Conservation (phyloP, 2,797 vertebrate genomes). For the Peromyscus eremicus region DNA sequence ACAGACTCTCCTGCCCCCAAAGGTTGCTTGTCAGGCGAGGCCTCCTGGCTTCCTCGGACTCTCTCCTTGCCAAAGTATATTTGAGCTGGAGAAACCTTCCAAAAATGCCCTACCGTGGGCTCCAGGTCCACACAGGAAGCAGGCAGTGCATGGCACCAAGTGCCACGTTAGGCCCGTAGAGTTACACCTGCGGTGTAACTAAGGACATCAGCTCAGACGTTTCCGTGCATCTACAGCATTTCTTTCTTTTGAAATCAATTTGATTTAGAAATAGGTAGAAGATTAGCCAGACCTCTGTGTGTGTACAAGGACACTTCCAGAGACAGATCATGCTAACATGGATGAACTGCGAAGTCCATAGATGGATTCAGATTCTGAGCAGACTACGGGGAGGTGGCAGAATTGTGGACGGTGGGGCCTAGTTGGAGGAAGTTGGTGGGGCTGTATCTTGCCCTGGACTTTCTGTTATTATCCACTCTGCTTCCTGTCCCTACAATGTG, state of each 20-base stretch:
- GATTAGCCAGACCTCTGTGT: not conserved
- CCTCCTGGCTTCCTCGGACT: not conserved
- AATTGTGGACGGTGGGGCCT: not conserved
- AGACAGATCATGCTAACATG: not conserved
- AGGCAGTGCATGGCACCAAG: not conserved
- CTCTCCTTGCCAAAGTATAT: not conserved
- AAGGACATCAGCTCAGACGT: not conserved
- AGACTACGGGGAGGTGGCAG: not conserved
- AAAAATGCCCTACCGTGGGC: not conserved
- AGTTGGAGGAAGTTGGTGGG: not conserved
- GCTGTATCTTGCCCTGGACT: not conserved
- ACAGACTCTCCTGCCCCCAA: not conserved
- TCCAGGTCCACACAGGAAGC: not conserved
- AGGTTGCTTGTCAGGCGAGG: not conserved
- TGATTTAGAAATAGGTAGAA: not conserved
- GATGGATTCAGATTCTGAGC: not conserved
- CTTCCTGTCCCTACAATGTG: not conserved
- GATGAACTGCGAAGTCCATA: not conserved
- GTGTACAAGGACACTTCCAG: not conserved
- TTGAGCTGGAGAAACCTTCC: not conserved
- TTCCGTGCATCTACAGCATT: not conserved
- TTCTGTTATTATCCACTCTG: not conserved
- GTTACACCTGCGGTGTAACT: not conserved
- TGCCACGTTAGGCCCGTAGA: accelerated
- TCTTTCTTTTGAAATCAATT: not conserved